Base-by-base conservation (phyloP, 2,113 vertebrate species). In the Muntiacus reevesi region DNA sequence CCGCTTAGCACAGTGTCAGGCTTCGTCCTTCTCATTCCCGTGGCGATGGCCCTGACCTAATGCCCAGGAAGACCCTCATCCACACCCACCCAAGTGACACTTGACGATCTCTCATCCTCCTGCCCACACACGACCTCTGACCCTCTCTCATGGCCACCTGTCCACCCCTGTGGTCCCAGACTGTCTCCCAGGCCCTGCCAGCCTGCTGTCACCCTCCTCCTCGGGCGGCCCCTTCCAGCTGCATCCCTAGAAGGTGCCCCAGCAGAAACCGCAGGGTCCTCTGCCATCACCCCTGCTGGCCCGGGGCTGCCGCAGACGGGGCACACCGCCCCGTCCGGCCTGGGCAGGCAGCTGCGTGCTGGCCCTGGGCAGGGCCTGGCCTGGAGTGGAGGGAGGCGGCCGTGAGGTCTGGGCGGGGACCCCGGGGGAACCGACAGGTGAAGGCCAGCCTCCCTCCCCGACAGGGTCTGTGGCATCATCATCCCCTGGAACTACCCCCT, bases 401-500 rank as follows among this genome's bases (percentile, higher is more conserved):
- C 3, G 2, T 0, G 23, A 47, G 47, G 45, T 25, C 6, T 5
- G 0, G 19, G 5, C 15, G 11, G 43, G 52, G 4, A 3, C 45
- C 45, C 28, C 0, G 28, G 43, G 40, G 2, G 19, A 25, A 17
- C 1, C 4, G 40, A 81, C 52, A 92, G n/a, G 76, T 1, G 2
- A 17, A 86, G 40, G 0, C 7, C 28, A 9, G 6, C 43, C 23
- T 87, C 17, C 89, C n/a, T 87, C 16, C 64, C 0, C 1, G 11
- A 1, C 96, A 99, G 99, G n/a, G 99, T 99, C 57, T 99, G 99
- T 91, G 99, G 98, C 21, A 99, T 99, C 1, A 95, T 99, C 89
- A 99, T 99, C 98, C 99, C 99, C 10, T 99, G 99, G 99, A 99
- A 99, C 98, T 99, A 99, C 76, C 99, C 99, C 7, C 98, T 99